Evolutionary conservation across 1,140 invertebrate species (phyloP), one percentile per base, ranked within the genome.

Genomic region (Zaprionus ornatus): DNA sequence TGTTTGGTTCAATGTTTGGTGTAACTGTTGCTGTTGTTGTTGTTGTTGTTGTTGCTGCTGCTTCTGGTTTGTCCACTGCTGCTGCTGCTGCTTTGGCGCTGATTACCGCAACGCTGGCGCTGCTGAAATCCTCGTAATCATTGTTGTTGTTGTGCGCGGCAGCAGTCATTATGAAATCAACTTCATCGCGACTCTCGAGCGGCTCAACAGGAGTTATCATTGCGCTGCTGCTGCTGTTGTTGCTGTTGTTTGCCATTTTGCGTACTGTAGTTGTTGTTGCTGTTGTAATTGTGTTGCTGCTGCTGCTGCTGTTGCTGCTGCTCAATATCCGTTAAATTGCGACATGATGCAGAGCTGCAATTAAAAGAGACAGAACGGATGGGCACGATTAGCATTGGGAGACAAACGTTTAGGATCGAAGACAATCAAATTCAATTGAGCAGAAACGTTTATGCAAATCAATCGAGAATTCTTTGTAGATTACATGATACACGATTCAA

Each of bases 1-100:
- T 59, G 74, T 88, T 88, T 88, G 84, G 84, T 84, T 88, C 80
- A 65, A 76, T 81, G 80, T 90, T 88, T 90, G 84, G 80, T 87
- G 84, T 87, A 9, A 69, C 67, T 86, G 70, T 55, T 82, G 77
- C 15, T 74, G 54, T 27, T 77, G 79, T 32, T 37, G 19, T 60
- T 66, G 57, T 37, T 23, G 56, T n/a, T 64, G 75, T 15, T 83
- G 69, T 25, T 74, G 77, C 15, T 84, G 69, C 37, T 78, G 73
- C 21, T 68, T 45, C 40, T 17, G n/a, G 15, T 45, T n/a, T 37
- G 35, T 37, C 40, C 29, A 29, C n/a, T 76, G 74, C 19, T 60
- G 19, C 65, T 54, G 37, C 37, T 60, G 61, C 32, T 73, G 52
- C 74, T 88, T 88, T 88, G 85, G 68, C 69, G 79, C 71, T 71